Evolutionary conservation across 1,140 invertebrate species (phyloP).

Genomic region (Latrodectus geometricus): DNA sequence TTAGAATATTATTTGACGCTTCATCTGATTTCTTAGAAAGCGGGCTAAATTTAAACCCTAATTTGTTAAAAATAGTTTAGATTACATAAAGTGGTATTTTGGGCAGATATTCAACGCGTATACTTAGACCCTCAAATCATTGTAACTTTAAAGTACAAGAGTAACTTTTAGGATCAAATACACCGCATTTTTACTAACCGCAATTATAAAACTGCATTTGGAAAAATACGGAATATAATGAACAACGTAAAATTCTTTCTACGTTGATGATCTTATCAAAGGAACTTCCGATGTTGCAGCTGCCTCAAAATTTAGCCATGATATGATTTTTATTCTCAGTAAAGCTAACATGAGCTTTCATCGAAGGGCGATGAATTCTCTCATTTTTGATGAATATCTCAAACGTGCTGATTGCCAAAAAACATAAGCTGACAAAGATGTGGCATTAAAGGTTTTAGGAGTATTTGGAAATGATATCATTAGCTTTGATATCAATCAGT

Average conservation of each 20-base stretch:
- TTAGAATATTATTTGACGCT: constrained; percentile 7
- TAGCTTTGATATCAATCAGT: background rate
- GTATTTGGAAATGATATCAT: background rate
- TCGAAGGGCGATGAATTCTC: too few species aligned
- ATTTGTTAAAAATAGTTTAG: background rate
- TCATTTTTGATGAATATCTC: background rate
- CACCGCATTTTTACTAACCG: background rate
- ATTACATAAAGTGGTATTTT: too few species aligned
- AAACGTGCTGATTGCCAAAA: background rate
- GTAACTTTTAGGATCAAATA: background rate
- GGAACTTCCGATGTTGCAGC: background rate
- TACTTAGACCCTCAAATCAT: background rate
- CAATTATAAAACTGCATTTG: background rate
- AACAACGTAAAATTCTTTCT: background rate
- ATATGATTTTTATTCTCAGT: background rate
- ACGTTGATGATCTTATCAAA: background rate
- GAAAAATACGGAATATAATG: background rate
- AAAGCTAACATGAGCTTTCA: too few species aligned
- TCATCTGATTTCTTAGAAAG: background rate
- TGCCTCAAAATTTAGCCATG: background rate
- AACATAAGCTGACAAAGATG: constrained; percentile 1
- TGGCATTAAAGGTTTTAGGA: constrained; percentile 22
- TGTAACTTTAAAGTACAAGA: too few species aligned
- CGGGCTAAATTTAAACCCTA: background rate
- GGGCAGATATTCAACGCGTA: too few species aligned